These are phyloP conservation scores for Pluvianellus socialis DNA, from an alignment of 2,113 vertebrate genomes.

Conservation along the genomic window DNA sequence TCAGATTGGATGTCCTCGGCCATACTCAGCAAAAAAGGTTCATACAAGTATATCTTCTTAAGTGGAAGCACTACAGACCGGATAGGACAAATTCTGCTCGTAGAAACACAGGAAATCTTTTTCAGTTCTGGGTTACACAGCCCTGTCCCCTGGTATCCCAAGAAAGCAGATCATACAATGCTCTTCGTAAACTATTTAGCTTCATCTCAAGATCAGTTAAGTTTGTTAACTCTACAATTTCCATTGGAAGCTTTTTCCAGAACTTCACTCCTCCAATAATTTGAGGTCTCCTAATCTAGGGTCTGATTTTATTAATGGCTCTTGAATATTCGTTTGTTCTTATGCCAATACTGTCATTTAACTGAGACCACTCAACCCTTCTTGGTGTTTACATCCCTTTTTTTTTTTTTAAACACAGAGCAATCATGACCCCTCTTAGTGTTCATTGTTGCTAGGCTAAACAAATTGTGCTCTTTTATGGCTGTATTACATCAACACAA, in stretches of 20 bases:
- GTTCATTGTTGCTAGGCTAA: slow-evolving; percentile 53
- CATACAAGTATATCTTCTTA: not conserved
- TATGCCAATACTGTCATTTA: slow-evolving; percentile 3
- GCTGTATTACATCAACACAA: slow-evolving; percentile 46
- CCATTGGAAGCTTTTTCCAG: not conserved
- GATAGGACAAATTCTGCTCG: not conserved
- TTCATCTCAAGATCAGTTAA: not conserved
- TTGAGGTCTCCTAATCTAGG: not conserved
- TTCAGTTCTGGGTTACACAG: not conserved
- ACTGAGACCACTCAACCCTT: not conserved
- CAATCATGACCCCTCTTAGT: slow-evolving; percentile 28
- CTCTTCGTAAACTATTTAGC: not conserved
- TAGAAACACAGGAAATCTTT: not conserved
- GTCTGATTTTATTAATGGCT: not conserved
- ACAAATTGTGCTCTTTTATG: slow-evolving; percentile 49
- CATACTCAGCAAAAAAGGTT: not conserved
- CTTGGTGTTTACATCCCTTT: not conserved
- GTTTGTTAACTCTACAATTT: not conserved
- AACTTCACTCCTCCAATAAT: not conserved
- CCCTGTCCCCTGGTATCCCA: not conserved
- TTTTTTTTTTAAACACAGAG: not conserved
- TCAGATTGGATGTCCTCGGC: not conserved
- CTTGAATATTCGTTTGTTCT: slow-evolving; percentile 4
- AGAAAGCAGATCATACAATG: not conserved
- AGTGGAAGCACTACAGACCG: not conserved